Percentiles rank a stretch among this genome's conserved stretches.
Conservation (phyloP, 1,140 invertebrate genomes). For the Apocrypta bakeri region DNA sequence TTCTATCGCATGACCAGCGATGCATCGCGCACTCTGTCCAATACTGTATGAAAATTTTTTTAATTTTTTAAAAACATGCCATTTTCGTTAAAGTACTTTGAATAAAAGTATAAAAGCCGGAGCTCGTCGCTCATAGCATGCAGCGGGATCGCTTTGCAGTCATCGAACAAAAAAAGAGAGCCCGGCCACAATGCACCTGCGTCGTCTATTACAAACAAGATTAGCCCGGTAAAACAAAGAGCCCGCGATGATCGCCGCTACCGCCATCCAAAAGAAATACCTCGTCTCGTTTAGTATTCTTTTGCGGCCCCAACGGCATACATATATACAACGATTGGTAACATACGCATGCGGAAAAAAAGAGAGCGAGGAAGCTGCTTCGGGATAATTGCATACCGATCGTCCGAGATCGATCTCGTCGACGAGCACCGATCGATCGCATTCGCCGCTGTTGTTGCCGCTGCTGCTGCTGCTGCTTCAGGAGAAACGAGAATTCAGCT, state of each 20-base stretch:
- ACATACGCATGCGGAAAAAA: neutral
- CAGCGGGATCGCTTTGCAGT: no score
- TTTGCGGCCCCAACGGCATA: neutral
- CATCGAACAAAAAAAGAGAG: neutral
- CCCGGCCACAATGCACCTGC: neutral
- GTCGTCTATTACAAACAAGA: slow-evolving; percentile 21
- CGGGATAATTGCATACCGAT: slow-evolving; percentile 51
- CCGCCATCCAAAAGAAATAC: neutral
- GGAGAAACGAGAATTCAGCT: slow-evolving; percentile 42
- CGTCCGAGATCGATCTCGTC: slow-evolving; percentile 45
- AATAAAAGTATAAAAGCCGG: no score
- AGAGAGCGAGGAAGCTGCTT: neutral
- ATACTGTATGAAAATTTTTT: no score
- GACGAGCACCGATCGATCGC: slow-evolving; percentile 22
- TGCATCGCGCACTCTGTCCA: no score
- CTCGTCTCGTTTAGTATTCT: neutral
- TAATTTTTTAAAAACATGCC: no score
- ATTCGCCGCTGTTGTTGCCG: neutral
- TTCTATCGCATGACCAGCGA: no score
- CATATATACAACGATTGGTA: neutral
- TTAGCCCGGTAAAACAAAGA: slow-evolving; percentile 22
- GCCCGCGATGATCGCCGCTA: neutral
- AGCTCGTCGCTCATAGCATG: neutral
- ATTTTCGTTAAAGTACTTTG: no score
- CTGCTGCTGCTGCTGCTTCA: slow-evolving; percentile 25